phyloP scores from a whole-genome alignment of 2,113 vertebrate genomes.

The Cynopterus brachyotis region DNA sequence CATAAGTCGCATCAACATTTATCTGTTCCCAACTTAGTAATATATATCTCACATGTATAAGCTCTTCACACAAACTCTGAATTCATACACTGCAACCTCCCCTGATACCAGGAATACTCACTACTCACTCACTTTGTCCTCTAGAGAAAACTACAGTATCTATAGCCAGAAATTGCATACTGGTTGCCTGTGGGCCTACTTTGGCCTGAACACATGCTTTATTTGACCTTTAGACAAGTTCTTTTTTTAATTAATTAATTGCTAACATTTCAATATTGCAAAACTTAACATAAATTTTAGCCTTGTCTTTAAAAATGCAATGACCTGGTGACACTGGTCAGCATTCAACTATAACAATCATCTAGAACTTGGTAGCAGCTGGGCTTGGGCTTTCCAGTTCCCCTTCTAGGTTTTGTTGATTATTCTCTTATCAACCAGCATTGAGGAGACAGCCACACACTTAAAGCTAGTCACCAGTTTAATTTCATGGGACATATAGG shows the following conservation, averaged over 20 bases:
- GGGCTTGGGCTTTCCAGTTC: neutral
- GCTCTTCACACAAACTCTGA: neutral
- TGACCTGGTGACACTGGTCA: neutral
- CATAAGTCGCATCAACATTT: neutral
- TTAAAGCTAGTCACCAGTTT: constrained; percentile 11
- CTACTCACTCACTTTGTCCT: neutral
- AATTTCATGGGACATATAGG: neutral
- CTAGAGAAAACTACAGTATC: neutral
- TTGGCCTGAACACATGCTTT: neutral
- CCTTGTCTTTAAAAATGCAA: constrained; percentile 23
- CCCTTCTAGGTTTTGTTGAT: neutral
- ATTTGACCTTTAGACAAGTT: neutral
- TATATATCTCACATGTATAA: neutral
- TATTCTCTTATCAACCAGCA: neutral
- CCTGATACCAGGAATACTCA: neutral
- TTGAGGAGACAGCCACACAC: neutral
- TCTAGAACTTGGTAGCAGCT: neutral
- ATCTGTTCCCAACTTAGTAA: neutral
- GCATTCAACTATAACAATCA: neutral
- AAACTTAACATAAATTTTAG: constrained; percentile 4
- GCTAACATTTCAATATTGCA: neutral
- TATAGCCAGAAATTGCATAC: constrained; percentile 4
- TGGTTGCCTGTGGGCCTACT: neutral
- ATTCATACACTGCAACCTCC: neutral
- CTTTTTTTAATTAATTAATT: neutral